Base-by-base conservation (phyloP, 2,113 vertebrate species). In the Sakesphorus luctuosus region DNA sequence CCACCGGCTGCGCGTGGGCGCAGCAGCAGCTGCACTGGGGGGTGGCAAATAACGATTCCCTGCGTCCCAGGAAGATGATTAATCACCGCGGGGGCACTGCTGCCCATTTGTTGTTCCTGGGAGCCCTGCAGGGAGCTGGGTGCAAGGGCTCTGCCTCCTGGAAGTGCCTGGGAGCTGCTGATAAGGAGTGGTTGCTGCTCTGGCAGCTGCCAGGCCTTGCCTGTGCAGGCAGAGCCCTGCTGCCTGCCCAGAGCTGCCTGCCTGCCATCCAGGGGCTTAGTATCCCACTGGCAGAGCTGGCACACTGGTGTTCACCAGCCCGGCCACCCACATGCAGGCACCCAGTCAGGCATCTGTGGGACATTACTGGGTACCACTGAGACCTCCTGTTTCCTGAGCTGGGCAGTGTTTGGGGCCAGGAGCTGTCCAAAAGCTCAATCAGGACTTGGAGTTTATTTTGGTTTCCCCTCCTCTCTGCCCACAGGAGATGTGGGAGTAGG, bases 311-410 rank as follows among this genome's bases (percentile, higher is more conserved):
- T 23, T 75, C 26, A 23, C 66, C 67, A 59, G 2, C 47, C 59
- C 2, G 9, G 43, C n/a, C 13, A 5, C 62, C 62, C 4, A 1
- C 1, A 3, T 1, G 3, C 44, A 12, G 38, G 23, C 49, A 53
- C 3, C 3, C 52, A 58, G 43, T 52, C 2, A 2, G 63, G n/a
- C 31, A 47, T 49, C 61, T 17, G 6, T 55, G 85, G 50, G 38
- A 46, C 9, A 1, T 53, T 50, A 9, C 6, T 46, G 62, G 18
- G 26, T 33, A 5, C 1, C 5, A 13, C 29, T 29, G 18, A n/a
- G 47, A n/a, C 28, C 40, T 73, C 78, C 56, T 0, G 0, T 52
- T 72, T 72, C 44, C 44, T 36, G 43, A 14, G n/a, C 23, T 91
- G 58, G 35, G 44, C 20, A 8, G 33, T 35, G 15, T 55, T 80